Percentiles rank a stretch among this genome's conserved stretches.
phyloP scores from a whole-genome alignment of 2,113 vertebrate genomes.

The Mesoclemmys tuberculata region DNA sequence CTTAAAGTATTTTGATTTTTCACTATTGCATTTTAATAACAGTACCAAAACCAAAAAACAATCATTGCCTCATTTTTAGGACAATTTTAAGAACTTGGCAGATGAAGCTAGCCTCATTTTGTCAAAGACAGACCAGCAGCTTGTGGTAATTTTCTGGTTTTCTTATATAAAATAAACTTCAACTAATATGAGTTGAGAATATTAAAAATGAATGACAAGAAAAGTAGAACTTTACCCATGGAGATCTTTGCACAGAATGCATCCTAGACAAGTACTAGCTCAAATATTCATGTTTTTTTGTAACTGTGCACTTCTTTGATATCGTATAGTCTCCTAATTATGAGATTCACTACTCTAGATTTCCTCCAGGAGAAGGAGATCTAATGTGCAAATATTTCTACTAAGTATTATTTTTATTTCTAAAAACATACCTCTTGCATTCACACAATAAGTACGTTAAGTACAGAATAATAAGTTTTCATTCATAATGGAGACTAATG shows the following conservation, averaged over 20 bases:
- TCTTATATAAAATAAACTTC: constrained; percentile 36
- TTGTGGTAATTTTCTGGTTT: constrained; percentile 35
- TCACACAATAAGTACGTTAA: background rate
- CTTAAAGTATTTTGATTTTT: constrained; percentile 35
- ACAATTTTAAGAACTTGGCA: constrained; percentile 17
- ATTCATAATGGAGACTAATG: background rate
- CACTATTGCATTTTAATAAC: constrained; percentile 18
- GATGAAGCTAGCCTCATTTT: constrained; percentile 29
- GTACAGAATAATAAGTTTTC: background rate
- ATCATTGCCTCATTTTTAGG: background rate
- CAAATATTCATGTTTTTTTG: background rate
- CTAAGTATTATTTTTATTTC: background rate
- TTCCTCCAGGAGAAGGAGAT: background rate
- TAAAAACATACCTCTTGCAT: background rate
- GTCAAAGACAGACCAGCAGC: constrained; percentile 24
- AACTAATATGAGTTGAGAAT: background rate
- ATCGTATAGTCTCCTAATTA: background rate
- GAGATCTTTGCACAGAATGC: background rate
- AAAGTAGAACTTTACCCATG: background rate
- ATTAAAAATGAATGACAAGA: constrained; percentile 3
- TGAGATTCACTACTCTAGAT: background rate
- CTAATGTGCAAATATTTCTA: background rate
- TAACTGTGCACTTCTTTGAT: background rate
- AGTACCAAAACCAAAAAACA: constrained; percentile 4
- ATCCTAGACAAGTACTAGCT: background rate